Conservation (phyloP, 2,797 vertebrate species). For the Macrochelys suwanniensis region DNA sequence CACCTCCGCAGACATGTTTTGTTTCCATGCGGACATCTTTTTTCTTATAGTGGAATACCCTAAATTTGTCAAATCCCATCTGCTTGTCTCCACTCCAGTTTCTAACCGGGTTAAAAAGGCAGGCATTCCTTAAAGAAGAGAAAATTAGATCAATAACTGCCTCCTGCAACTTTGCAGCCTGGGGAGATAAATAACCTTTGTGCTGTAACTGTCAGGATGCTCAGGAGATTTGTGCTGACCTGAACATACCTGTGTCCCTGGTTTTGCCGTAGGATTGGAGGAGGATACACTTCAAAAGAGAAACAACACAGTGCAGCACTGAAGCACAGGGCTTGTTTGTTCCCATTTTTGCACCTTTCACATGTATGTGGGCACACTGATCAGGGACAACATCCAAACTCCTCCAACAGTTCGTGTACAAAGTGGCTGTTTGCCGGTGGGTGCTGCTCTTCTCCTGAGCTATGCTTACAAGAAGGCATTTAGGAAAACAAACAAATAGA, state of each 20-base stretch:
- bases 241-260: rapidly evolving
- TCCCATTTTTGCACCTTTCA: background rate
- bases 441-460: background rate
- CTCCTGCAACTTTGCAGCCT: background rate
- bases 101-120: background rate
- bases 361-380: background rate
- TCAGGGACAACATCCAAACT: background rate
- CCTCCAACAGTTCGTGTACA: background rate
- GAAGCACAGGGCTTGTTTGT: background rate
- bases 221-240: background rate
- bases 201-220: background rate
- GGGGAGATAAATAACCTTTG: background rate
- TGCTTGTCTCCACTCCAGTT: background rate
- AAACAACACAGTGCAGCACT: background rate
- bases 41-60: background rate
- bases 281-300: background rate
- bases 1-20: rapidly evolving
- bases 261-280: background rate
- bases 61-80: background rate
- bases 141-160: background rate
- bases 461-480: background rate
- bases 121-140: background rate
- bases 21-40: background rate
- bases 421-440: background rate
- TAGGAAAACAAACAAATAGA: background rate